Evolutionary conservation across 2,888 invertebrate genomes (phyloP).

Genomic region (Athripsodes cinereus): DNA sequence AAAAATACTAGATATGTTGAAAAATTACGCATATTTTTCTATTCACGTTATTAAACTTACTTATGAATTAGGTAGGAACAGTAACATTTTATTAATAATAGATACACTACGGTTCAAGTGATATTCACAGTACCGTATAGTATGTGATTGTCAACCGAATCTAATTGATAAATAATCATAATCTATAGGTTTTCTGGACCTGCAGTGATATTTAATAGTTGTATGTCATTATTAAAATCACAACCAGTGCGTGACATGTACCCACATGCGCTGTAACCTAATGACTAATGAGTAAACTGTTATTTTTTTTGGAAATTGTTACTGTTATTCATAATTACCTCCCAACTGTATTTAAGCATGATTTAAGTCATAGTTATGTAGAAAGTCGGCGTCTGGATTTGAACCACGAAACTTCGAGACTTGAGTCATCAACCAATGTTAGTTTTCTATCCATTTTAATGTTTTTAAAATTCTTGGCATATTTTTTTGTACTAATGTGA

Average conservation of each 20-base stretch:
- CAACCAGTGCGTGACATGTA: not conserved
- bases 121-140: not conserved
- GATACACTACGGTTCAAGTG: not conserved
- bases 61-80: not conserved
- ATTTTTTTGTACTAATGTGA: no score
- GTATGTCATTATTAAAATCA: not conserved
- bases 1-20: not conserved
- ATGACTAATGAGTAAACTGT: not conserved
- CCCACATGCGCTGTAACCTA: not conserved
- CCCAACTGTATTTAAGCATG: no score
- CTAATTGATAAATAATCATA: not conserved
- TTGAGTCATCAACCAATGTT: no score
- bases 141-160: not conserved
- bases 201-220: slow-evolving; percentile 1
- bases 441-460: no score
- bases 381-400: no score
- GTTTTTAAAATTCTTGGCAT: no score
- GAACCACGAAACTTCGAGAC: no score
- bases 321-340: not conserved
- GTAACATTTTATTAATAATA: no score
- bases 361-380: no score
- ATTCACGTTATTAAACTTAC: not conserved
- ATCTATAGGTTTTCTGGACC: not conserved
- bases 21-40: not conserved
- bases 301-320: not conserved